Evolutionary conservation across 2,888 invertebrate species (phyloP).

Genomic region (Meteorus cinctellus): DNA sequence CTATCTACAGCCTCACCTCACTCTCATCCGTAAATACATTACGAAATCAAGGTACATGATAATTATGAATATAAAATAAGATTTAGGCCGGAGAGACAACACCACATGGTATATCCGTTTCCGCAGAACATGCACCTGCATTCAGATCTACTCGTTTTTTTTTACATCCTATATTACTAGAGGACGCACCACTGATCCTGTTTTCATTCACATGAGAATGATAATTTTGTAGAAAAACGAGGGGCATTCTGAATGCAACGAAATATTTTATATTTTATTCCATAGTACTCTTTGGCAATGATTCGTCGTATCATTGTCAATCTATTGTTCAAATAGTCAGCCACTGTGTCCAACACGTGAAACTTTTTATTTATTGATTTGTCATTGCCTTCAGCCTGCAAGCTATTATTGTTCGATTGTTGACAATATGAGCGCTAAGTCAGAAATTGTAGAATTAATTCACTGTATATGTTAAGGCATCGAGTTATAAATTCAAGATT

Average conservation of each 20-base stretch:
- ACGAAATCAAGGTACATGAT: background rate
- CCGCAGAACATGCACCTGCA: conserved; percentile 68
- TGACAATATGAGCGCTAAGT: background rate
- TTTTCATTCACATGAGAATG: background rate
- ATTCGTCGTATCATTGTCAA: conserved; percentile 34
- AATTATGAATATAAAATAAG: conserved; percentile 28
- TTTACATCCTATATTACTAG: background rate
- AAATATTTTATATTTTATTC: background rate
- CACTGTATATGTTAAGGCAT: background rate
- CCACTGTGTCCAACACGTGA: conserved; percentile 2
- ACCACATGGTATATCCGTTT: conserved; percentile 65
- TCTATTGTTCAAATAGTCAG: conserved; percentile 26
- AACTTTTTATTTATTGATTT: conserved; percentile 31
- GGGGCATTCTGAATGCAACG: background rate
- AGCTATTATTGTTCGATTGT: conserved; percentile 28
- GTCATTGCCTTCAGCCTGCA: conserved; percentile 7
- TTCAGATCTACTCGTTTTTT: conserved; percentile 42
- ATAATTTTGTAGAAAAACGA: conserved; percentile 4
- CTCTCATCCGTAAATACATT: background rate
- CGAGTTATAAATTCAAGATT: conserved; percentile 4
- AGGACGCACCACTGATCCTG: background rate
- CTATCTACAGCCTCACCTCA: background rate
- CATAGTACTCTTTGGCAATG: background rate
- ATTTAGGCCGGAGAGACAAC: conserved; percentile 64
- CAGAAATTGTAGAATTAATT: conserved; percentile 31